Conservation (phyloP, 2,888 invertebrate species). For the Acleris literana region DNA sequence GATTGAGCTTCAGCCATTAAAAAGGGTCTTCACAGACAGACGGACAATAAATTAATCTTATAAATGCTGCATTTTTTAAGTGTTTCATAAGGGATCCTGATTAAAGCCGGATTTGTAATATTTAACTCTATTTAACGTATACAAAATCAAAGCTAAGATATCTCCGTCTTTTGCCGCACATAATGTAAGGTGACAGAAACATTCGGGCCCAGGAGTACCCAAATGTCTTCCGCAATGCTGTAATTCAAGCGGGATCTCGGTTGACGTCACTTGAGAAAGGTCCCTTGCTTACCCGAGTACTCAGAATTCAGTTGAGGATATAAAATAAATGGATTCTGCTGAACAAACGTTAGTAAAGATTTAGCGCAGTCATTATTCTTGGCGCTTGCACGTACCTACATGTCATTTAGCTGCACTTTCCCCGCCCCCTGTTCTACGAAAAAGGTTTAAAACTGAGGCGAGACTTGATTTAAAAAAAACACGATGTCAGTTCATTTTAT, state of each 20-base stretch:
- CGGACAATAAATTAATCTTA: too few species aligned
- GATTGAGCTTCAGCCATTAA: too few species aligned
- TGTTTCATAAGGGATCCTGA: too few species aligned
- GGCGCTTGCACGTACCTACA: conserved; percentile 10
- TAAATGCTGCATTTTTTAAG: too few species aligned
- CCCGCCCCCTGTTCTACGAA: neutral
- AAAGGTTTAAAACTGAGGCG: too few species aligned
- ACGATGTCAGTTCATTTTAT: too few species aligned
- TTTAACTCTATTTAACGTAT: too few species aligned
- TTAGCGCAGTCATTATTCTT: conserved; percentile 14
- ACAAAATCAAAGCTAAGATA: too few species aligned
- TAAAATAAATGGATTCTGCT: conserved; percentile 17
- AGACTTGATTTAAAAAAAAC: too few species aligned
- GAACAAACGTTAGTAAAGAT: conserved; percentile 12
- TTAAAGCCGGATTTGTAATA: too few species aligned
- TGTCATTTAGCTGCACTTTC: conserved; percentile 8
- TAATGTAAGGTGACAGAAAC: conserved; percentile 4
- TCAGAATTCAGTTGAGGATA: conserved; percentile 23
- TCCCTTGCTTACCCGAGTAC: conserved; percentile 2
- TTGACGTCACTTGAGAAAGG: conserved; percentile 15
- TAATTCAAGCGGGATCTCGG: conserved; percentile 29
- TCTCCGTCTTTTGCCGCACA: neutral
- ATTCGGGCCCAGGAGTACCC: conserved; percentile 10
- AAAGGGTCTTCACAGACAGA: too few species aligned
- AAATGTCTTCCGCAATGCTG: conserved; percentile 34